Conservation (phyloP, 2,888 invertebrate species). For the Drosophila robusta region DNA sequence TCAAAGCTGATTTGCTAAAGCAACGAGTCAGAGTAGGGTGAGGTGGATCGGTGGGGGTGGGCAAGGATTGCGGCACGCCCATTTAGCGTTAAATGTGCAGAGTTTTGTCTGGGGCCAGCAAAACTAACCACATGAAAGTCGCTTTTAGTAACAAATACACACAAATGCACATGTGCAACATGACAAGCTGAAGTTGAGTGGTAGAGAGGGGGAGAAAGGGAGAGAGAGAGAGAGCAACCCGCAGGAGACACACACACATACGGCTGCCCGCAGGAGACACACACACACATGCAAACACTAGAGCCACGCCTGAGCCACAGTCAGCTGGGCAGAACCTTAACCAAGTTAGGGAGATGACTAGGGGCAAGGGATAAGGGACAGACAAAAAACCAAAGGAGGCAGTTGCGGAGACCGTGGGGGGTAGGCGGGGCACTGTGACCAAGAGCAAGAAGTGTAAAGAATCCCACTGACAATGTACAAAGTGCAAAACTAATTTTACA, state of each 20-base stretch:
- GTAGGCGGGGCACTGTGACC: slow-evolving; percentile 29
- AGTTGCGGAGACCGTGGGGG: not conserved
- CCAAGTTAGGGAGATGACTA: slow-evolving; percentile 56
- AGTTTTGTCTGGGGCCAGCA: slow-evolving; percentile 58
- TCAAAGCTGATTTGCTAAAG: slow-evolving; percentile 75
- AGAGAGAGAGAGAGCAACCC: slow-evolving; percentile 3
- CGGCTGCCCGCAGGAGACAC: slow-evolving; percentile 24
- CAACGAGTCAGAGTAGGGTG: not conserved
- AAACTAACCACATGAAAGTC: slow-evolving; percentile 76
- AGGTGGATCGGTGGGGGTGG: not conserved
- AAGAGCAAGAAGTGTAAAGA: slow-evolving; percentile 71
- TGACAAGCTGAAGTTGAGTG: slow-evolving; percentile 70
- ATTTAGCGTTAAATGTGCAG: slow-evolving; percentile 71
- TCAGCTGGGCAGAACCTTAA: slow-evolving; percentile 59
- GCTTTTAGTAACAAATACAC: slow-evolving; percentile 51
- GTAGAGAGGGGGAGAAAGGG: slow-evolving; percentile 15
- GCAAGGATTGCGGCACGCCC: slow-evolving; percentile 35
- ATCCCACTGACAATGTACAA: slow-evolving; percentile 81
- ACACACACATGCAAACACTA: slow-evolving; percentile 9
- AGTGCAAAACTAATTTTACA: slow-evolving; percentile 82
- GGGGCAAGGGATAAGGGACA: slow-evolving; percentile 15
- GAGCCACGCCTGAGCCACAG: slow-evolving; percentile 29
- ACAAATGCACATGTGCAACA: slow-evolving; percentile 64
- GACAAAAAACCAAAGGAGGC: slow-evolving; percentile 49
- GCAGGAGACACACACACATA: slow-evolving; percentile 16